Evolutionary conservation across 2,888 invertebrate species (phyloP), one percentile per base, ranked within the genome.

Genomic region (Sinodicranocentrus sp.): DNA sequence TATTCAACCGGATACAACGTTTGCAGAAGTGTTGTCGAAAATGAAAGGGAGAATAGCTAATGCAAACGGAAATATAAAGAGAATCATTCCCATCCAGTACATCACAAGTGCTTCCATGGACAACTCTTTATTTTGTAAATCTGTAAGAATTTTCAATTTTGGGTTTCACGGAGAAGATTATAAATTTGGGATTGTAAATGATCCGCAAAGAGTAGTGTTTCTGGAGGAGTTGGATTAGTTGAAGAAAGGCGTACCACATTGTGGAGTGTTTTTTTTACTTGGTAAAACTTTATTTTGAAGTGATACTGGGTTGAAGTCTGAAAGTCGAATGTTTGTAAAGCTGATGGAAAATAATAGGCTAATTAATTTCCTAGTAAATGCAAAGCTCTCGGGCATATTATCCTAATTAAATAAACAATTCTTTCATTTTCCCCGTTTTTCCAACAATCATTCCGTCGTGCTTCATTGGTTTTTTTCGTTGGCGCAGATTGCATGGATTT

Each of bases 211-310:
- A 2, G 25, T 63, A 63, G 1, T n/a, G 13, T 0, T 48, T 44
- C 28, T 75, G 73, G 19, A 75, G 13, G 10, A 48, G n/a, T 21
- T 43, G 6, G 21, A 63, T 61, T 1, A 75, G 26, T 48, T 75
- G 44, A 10, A 75, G 15, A 19, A 75, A 75, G 0, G 73, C 73
- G 28, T 48, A 63, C 73, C 73, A 75, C 73, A 75, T 75, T 26
- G 2, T 71, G 57, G 10, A 6, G 15, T 59, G n/a, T 10, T 25
- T 59, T 5, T n/a, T n/a, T n/a, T n/a, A n/a, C n/a, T n/a, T n/a
- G n/a, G n/a, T n/a, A n/a, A n/a, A n/a, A n/a, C n/a, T n/a, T n/a
- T n/a, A n/a, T n/a, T n/a, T n/a, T n/a, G n/a, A n/a, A n/a, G n/a
- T n/a, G n/a, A n/a, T n/a, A n/a, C n/a, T n/a, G n/a, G n/a, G n/a